Conservation (phyloP, 2,113 vertebrate species). For the Phasianus colchicus region DNA sequence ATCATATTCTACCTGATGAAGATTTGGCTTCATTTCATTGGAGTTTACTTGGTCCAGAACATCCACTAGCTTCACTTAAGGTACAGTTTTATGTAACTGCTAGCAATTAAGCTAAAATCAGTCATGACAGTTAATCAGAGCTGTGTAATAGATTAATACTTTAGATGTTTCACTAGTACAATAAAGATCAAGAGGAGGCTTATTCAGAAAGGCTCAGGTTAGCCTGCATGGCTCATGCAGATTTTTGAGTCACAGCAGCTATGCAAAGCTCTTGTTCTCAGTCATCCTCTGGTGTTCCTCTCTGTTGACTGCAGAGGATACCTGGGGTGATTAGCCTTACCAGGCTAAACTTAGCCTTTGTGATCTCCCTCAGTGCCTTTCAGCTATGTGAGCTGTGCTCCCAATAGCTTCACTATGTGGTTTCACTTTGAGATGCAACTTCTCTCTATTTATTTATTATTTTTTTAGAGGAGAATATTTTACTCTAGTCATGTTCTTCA, state of each 20-base stretch:
- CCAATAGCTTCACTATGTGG: not conserved
- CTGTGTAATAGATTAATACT: not conserved
- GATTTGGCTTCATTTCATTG: slow-evolving; percentile 98
- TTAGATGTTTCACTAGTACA: not conserved
- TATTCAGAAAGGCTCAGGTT: not conserved
- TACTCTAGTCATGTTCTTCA: not conserved
- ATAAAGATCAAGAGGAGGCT: not conserved
- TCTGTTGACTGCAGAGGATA: not conserved
- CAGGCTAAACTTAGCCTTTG: slow-evolving; percentile 7
- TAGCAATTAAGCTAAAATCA: slow-evolving; percentile 14
- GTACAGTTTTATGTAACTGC: slow-evolving; percentile 74
- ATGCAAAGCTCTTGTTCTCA: not conserved
- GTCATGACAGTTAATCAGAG: not conserved
- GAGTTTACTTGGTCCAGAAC: slow-evolving; percentile 97
- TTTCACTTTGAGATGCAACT: not conserved
- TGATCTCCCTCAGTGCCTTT: slow-evolving; percentile 12
- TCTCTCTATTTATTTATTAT: not conserved
- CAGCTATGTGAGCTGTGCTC: not conserved
- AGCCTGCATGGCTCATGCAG: not conserved
- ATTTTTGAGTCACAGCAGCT: not conserved
- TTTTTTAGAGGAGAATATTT: not conserved
- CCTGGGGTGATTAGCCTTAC: not conserved
- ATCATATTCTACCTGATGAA: slow-evolving; percentile 98
- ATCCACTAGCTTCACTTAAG: slow-evolving; percentile 96
- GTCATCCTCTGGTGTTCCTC: not conserved